Evolutionary conservation across 2,888 invertebrate genomes (phyloP), one percentile per base, ranked within the genome.

Genomic region (Drosophila merina): DNA sequence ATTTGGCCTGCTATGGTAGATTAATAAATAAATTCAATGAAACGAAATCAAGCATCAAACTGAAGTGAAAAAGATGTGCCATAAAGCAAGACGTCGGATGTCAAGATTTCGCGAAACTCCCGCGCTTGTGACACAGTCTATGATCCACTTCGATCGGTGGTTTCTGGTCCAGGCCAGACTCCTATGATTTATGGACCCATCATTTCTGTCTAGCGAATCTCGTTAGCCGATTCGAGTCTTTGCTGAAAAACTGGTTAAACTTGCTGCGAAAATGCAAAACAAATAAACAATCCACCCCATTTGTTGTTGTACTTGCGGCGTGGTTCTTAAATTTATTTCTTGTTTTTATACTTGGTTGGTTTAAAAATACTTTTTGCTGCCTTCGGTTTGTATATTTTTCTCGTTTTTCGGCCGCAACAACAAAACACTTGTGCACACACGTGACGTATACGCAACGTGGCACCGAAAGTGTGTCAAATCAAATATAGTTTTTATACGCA

Each of bases 381-480:
- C 44, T 36, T 63, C 33, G 20, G 40, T 25, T 42, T 42, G 14
- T 20, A 8, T 20, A 14, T 12, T 36, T 47, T 49, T 40, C 40
- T 20, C 47, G 14, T 20, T 60, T 47, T 40, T 59, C 8, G 45
- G 12, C 12, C 12, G 5, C 6, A n/a, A 31, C 26, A 54, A 9
- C n/a, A 31, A 20, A 55, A 33, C 44, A 50, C 52, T 50, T 74
- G 68, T 7, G 50, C 71, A 47, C 71, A 25, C 70, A 44, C 70
- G 80, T 84, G 80, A 72, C 72, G 84, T 72, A 76, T 81, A 75
- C 84, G 72, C 81, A 78, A 84, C 75, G 70, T 73, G 75, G 57
- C 60, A 52, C 26, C 47, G 28, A 72, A 77, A 77, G 76, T 80
- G 68, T 77, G 76, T 74, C 83, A 83, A 69, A 33, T 51, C n/a